Evolutionary conservation across 2,797 vertebrate genomes (phyloP), one percentile per base, ranked within the genome.

Genomic region (Enteromius thamalakanensis): DNA sequence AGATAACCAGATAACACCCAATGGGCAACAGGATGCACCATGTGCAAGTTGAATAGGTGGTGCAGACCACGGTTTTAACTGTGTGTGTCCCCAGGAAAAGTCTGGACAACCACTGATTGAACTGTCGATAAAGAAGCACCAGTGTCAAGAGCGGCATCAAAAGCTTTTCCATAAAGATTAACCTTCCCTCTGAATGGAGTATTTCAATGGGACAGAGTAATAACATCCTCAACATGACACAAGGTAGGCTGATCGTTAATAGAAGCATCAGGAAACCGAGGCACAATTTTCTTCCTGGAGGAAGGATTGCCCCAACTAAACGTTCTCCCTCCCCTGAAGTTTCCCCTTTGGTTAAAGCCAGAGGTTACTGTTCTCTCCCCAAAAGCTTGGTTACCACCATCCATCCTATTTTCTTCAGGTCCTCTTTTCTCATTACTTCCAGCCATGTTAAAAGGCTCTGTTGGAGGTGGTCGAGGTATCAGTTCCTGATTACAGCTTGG

Each of bases 71-170:
- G 34, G 75, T 2, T 74, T 69, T 12, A 19, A 26, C n/a, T 68
- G 49, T 3, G 47, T 32, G 15, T 23, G 60, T 1, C 23, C 3
- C 51, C 15, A 2, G 58, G 2, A 1, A 34, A 53, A 70, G 14
- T 77, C 11, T 60, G 6, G 21, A 85, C 1, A 8, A 79, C 23
- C 0, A 26, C 42, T 6, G 45, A 37, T 11, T 23, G 6, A 0
- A 80, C 23, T 0, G 37, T 60, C 0, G 21, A 83, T 11, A 83
- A 51, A 2, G 65, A 83, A 40, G 67, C 34, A 1, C 76, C 34
- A 8, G 65, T 86, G 26, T 86, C 74, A 40, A 84, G 32, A 11
- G 49, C 83, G 8, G 34, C 60, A 6, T 17, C 9, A 23, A 82
- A 34, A 10, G 29, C 47, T 4, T 51, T 26, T 2, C 51, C 65